Conservation (phyloP, 2,113 vertebrate genomes). For the Campylomormyrus tamandua region DNA sequence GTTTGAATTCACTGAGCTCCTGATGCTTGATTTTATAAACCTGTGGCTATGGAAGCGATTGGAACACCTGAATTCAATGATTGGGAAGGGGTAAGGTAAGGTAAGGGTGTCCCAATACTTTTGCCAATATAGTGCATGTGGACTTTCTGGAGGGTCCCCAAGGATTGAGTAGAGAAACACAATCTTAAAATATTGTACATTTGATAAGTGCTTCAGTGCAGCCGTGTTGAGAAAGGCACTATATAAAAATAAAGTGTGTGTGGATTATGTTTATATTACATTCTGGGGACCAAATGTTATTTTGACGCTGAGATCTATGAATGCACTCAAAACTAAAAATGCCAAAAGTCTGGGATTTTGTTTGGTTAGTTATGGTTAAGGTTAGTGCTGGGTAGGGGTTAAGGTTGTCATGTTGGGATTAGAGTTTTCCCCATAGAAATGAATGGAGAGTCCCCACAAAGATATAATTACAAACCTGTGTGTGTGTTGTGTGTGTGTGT, state of each 20-base stretch:
- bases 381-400: neutral
- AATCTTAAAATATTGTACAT: neutral
- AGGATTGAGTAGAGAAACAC: neutral
- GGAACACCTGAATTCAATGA: no score
- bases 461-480: no score
- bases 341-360: neutral
- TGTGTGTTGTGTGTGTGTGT: neutral
- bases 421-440: no score
- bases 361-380: neutral
- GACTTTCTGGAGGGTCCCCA: neutral
- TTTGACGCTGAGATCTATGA: neutral
- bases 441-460: no score
- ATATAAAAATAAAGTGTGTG: neutral
- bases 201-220: neutral
- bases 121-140: neutral
- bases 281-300: neutral
- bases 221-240: neutral
- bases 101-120: no score
- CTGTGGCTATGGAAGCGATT: no score
- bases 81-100: no score
- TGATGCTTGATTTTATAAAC: no score
- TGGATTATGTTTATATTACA: neutral
- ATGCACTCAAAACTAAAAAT: neutral
- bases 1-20: no score
- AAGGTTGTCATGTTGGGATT: neutral